Evolutionary conservation across 2,888 invertebrate genomes (phyloP), one percentile per base, ranked within the genome.

Genomic region (Troglohyphantes excavatus): DNA sequence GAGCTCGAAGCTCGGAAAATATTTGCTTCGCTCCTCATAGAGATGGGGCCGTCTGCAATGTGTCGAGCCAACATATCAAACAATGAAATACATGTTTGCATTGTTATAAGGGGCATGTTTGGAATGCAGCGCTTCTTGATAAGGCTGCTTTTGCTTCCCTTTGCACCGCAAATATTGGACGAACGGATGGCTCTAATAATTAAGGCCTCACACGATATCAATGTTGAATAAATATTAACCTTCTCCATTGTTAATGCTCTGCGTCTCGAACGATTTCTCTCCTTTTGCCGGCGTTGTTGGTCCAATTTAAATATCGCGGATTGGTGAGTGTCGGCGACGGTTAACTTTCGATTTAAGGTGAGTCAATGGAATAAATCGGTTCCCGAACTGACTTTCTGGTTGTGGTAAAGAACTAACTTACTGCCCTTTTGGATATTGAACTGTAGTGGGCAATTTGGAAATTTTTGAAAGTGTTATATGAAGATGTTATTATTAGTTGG

Each of bases 41-140:
- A 89, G 76, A 75, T 61, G 33, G 53, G 90, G 59, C 53, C 53
- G 82, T 72, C 72, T 72, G 73, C 81, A 70, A 83, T 73, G 76
- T 85, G 84, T 81, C 75, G 83, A 85, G 75, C 85, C 83, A 82
- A 81, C 86, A 78, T 73, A 86, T 81, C 90, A 86, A 82, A 90
- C 90, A 86, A 90, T 85, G 90, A 90, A 90, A 90, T 86, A 90
- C 79, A 61, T 90, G 90, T 90, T 90, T 90, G 90, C 81, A 86
- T 83, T 84, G 90, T 89, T 82, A 89, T 89, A 82, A 82, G 68
- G 70, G 68, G 88, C 76, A 82, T 89, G 82, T 89, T 89, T 89
- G 82, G 88, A 76, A 89, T 89, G 75, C 82, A 76, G 88, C 76
- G 82, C 88, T 82, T 67, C 39, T 68, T 82, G 88, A 89, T 89